phyloP scores from a whole-genome alignment of 1,140 invertebrate species.

The Streblospio benedicti region DNA sequence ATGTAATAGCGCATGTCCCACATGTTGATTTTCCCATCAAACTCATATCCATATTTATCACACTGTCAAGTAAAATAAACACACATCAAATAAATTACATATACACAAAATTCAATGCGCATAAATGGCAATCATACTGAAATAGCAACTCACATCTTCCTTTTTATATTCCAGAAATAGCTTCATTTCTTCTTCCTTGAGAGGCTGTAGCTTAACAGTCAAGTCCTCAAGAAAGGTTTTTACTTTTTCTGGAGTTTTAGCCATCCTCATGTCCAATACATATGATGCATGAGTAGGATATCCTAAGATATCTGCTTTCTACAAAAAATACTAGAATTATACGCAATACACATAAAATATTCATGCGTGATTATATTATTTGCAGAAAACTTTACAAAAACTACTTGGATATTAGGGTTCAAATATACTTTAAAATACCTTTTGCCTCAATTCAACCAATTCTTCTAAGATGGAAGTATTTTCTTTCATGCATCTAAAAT shows the following conservation, averaged over 20 bases:
- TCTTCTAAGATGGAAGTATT: constrained; percentile 52
- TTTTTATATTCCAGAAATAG: constrained; percentile 50
- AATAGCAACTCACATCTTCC: constrained; percentile 40
- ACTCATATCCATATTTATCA: constrained; percentile 45
- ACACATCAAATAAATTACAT: constrained; percentile 7
- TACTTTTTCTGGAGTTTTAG: constrained; percentile 50
- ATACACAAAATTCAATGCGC: background rate
- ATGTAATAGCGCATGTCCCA: constrained; percentile 53
- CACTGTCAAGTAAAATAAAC: constrained; percentile 43
- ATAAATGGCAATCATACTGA: background rate
- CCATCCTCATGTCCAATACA: constrained; percentile 52
- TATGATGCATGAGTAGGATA: constrained; percentile 51
- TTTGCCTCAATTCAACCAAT: constrained; percentile 48
- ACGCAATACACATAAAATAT: too few relatives aligned
- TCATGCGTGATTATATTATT: too few relatives aligned
- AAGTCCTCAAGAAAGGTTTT: constrained; percentile 47
- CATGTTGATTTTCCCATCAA: constrained; percentile 48
- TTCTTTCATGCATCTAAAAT: constrained; percentile 48
- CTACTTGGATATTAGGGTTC: too few relatives aligned
- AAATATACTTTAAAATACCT: too few relatives aligned
- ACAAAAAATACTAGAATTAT: constrained; percentile 16
- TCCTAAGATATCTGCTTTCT: constrained; percentile 49
- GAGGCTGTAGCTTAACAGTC: constrained; percentile 46
- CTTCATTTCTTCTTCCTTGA: constrained; percentile 48
- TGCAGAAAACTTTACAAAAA: too few relatives aligned